Percentiles rank a stretch among this genome's conserved stretches.
Conservation (phyloP, 2,888 invertebrate species). For the Smittia sp. region DNA sequence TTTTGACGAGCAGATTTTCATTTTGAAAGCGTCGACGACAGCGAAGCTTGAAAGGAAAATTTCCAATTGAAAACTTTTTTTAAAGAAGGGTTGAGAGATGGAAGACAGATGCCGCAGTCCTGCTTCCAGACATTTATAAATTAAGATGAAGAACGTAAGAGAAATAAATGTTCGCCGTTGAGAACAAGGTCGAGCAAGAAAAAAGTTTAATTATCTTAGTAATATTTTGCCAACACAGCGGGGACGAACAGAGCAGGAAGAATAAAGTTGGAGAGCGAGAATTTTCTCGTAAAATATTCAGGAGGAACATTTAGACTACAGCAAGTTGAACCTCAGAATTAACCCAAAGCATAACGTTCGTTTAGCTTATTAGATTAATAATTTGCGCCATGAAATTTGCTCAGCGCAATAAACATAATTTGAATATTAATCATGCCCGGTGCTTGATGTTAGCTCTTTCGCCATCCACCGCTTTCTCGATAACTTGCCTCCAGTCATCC, state of each 20-base stretch:
- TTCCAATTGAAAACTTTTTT: not conserved
- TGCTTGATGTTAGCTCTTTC: not conserved
- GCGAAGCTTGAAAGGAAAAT: not conserved
- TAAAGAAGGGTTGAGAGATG: not conserved
- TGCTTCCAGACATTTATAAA: not conserved
- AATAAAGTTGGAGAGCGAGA: slow-evolving; percentile 1
- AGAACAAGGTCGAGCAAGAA: not conserved
- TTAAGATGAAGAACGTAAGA: not conserved
- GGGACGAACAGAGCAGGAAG: not conserved
- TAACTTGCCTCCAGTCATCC: too few relatives aligned
- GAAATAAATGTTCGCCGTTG: not conserved
- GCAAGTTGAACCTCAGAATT: not conserved
- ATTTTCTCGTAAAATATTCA: not conserved
- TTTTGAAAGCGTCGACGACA: not conserved
- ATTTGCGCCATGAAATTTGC: not conserved
- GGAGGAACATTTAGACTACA: not conserved
- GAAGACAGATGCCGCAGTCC: not conserved
- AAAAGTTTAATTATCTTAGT: slow-evolving; percentile 13
- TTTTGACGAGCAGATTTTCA: too few relatives aligned
- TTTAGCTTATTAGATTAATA: not conserved
- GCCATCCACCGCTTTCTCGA: too few relatives aligned
- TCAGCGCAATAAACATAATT: not conserved
- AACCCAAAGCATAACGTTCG: not conserved
- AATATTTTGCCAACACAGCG: not conserved
- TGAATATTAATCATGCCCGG: not conserved